A percentile compares a stretch with the other conserved stretches of the same genome.
These are phyloP conservation scores for Flexamia atlantica DNA, from an alignment of 2,888 invertebrate species.

Conservation along the genomic window DNA sequence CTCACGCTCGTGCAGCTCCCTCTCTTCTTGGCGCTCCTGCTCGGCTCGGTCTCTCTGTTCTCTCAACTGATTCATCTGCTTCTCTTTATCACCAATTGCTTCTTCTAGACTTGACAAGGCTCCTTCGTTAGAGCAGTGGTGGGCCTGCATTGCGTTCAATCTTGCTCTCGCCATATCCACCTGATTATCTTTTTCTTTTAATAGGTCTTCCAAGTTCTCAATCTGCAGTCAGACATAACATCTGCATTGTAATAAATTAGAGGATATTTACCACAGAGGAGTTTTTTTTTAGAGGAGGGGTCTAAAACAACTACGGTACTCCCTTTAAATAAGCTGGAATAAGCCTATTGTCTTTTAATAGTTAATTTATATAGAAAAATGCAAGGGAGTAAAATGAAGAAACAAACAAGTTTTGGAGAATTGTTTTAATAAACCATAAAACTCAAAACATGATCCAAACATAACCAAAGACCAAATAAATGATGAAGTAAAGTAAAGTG, in stretches of 20 bases:
- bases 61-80: conserved; percentile 95
- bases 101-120: conserved; percentile 96
- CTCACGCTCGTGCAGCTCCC: conserved; percentile 89
- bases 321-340: too few species aligned
- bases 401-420: too few species aligned
- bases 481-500: too few species aligned
- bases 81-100: conserved; percentile 97
- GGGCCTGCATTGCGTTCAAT: conserved; percentile 95
- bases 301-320: too few species aligned
- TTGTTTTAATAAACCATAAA: too few species aligned
- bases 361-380: too few species aligned
- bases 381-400: too few species aligned
- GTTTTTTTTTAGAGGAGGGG: too few species aligned
- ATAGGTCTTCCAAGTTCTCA: conserved; percentile 96
- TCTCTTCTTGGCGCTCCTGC: conserved; percentile 96
- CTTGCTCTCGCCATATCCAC: conserved; percentile 96
- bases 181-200: conserved; percentile 99
- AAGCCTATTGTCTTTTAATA: too few species aligned
- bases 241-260: not conserved
- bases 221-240: conserved; percentile 79
- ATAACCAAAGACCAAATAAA: too few species aligned
- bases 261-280: too few species aligned
- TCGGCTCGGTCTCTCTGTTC: conserved; percentile 97
- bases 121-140: conserved; percentile 95
- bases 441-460: too few species aligned